Evolutionary conservation across 2,888 invertebrate species (phyloP).

Genomic region (Lochmaea crataegi): DNA sequence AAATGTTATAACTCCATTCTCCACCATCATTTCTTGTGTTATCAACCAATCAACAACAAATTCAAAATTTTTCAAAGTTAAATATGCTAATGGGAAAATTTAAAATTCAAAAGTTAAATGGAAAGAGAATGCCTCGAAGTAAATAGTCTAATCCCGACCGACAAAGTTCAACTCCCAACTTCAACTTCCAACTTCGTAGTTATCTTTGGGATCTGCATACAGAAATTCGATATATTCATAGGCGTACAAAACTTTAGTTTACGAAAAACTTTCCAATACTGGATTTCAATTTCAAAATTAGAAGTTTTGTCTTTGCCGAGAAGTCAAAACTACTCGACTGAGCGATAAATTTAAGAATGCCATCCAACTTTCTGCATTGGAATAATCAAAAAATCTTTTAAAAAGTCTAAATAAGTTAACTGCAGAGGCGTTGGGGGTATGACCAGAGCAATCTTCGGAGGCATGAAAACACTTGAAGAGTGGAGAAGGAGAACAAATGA

Average conservation of each 20-base stretch:
- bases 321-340: too few species aligned
- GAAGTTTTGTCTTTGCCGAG: background rate
- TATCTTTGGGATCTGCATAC: slow-evolving; percentile 23
- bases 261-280: slow-evolving; percentile 6
- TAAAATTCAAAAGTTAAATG: slow-evolving; percentile 42
- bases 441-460: too few species aligned
- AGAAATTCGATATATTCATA: slow-evolving; percentile 28
- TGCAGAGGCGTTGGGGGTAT: too few species aligned
- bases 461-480: too few species aligned
- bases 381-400: too few species aligned
- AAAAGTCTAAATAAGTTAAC: too few species aligned
- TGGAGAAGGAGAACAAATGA: too few species aligned
- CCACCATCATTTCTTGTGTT: slow-evolving; percentile 5
- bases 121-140: slow-evolving; percentile 35
- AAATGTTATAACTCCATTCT: background rate
- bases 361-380: too few species aligned
- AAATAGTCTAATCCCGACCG: slow-evolving; percentile 32
- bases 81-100: slow-evolving; percentile 33
- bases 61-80: slow-evolving; percentile 26
- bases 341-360: too few species aligned
- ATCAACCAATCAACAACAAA: slow-evolving; percentile 18
- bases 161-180: slow-evolving; percentile 30
- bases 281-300: background rate
- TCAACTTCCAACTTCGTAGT: slow-evolving; percentile 27
- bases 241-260: slow-evolving; percentile 18